Base-by-base conservation (phyloP, 2,797 vertebrate species). In the Phrynocephalus guinanensis region DNA sequence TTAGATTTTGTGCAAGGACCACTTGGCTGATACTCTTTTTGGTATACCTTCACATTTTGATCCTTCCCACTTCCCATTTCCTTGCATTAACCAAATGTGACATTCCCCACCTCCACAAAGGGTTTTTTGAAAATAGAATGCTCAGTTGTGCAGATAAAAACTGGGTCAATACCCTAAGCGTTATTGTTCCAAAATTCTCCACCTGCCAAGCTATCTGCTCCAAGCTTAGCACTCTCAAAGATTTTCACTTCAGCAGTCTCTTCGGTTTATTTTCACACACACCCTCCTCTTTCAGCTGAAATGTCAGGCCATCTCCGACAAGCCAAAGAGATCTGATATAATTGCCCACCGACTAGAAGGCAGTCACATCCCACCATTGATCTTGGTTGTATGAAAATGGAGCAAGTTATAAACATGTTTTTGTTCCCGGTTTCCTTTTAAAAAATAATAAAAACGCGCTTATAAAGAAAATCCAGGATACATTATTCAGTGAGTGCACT, bases 211-310 rank as follows among this genome's bases (percentile, higher is more conserved):
- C 73, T 24, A 72, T 63, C 82, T 70, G 71, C 7, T 68, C 70
- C 22, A 66, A 86, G 30, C 38, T 77, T 33, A 63, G 56, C 10
- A 60, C 82, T 86, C 75, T 11, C 24, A 52, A 16, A 38, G 72
- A 85, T 79, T 88, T 90, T 76, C 28, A 3, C 18, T 88, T 83
- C 72, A 73, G 67, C 50, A 83, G 67, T 33, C 82, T 79, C 81
- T 82, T 70, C 77, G 30, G 84, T 38, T 38, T 50, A n/a, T 70
- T 24, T 26, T 44, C 38, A 44, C 38, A 44, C 38, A 44, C 38
- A 33, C 38, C 26, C n/a, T 77, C 5, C 60, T 82, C 78, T 28
- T 9, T 78, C 60, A 26, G 6, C 66, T 88, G 56, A 87, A 88
- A 84, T 33, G 70, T 71, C 66, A 78, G 28, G 24, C 79, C 79